phyloP scores from a whole-genome alignment of 2,797 vertebrate species.

The Nasua narica region DNA sequence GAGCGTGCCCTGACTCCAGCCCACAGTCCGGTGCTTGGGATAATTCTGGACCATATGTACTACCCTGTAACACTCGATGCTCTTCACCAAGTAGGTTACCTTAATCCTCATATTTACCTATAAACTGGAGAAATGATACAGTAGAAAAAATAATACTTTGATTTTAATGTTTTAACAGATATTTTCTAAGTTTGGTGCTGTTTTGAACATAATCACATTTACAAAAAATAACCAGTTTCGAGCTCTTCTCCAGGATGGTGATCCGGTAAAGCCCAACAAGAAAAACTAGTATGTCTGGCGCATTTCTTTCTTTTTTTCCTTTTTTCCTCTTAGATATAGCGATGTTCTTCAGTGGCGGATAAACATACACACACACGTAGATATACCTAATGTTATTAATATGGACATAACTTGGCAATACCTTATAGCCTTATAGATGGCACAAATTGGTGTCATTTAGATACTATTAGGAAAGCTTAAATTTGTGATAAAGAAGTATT shows the following conservation, averaged over 20 bases:
- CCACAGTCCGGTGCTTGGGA: slow-evolving; percentile 95
- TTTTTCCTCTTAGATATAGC: too few relatives aligned
- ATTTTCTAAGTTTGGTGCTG: slow-evolving; percentile 98
- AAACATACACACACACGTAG: too few relatives aligned
- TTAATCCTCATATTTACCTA: not conserved
- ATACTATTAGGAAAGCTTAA: too few relatives aligned
- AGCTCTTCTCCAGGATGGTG: slow-evolving; percentile 96
- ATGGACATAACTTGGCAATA: too few relatives aligned
- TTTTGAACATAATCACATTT: slow-evolving; percentile 99
- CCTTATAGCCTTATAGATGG: too few relatives aligned
- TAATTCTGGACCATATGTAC: slow-evolving; percentile 99
- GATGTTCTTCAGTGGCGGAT: too few relatives aligned
- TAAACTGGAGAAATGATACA: not conserved
- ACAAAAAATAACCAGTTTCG: slow-evolving; percentile 99
- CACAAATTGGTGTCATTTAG: too few relatives aligned
- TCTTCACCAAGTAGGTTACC: slow-evolving; percentile 92
- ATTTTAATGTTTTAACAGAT: too few relatives aligned
- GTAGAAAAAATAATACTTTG: not conserved
- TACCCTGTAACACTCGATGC: slow-evolving; percentile 98
- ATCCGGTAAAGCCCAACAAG: slow-evolving; percentile 96
- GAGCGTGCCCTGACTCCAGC: slow-evolving; percentile 91
- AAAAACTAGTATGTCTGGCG: slow-evolving; percentile 91
- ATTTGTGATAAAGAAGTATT: too few relatives aligned
- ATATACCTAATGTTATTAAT: too few relatives aligned
- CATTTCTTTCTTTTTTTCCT: not conserved